Conservation (phyloP, 2,888 invertebrate genomes). For the Capitulum mitella region DNA sequence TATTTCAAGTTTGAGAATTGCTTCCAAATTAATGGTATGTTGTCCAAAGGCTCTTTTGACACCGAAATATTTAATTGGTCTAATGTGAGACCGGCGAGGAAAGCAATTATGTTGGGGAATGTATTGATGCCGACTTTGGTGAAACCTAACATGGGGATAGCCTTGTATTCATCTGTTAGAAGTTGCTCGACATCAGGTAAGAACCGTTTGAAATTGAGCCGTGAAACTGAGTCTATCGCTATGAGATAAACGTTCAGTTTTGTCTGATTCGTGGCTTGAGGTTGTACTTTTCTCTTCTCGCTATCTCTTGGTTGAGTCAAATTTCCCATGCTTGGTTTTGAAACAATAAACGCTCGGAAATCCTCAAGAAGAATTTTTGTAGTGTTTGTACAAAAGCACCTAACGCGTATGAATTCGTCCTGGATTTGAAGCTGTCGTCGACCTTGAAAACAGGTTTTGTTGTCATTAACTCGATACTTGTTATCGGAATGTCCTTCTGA, state of each 20-base stretch:
- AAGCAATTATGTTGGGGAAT: not conserved
- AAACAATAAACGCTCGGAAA: not conserved
- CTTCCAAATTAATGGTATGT: not conserved
- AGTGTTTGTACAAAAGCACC: not conserved
- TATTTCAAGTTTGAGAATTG: not conserved
- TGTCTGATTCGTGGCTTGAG: too few species aligned
- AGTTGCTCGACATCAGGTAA: too few species aligned
- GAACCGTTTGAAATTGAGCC: not conserved
- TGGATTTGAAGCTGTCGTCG: too few species aligned
- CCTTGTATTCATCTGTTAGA: too few species aligned
- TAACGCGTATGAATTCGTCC: too few species aligned
- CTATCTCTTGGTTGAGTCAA: not conserved
- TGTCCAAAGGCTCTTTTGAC: not conserved
- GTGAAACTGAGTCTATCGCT: not conserved
- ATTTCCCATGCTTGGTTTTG: not conserved
- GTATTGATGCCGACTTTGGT: not conserved
- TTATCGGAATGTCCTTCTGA: too few species aligned
- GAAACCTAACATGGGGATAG: not conserved
- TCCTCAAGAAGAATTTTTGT: not conserved
- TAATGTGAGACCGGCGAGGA: not conserved
- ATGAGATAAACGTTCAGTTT: not conserved
- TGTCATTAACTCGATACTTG: too few species aligned
- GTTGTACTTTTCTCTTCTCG: not conserved
- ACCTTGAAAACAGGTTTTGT: too few species aligned
- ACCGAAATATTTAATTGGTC: not conserved